phyloP scores from a whole-genome alignment of 2,113 vertebrate genomes.

The Campylorhamphus procurvoides region DNA sequence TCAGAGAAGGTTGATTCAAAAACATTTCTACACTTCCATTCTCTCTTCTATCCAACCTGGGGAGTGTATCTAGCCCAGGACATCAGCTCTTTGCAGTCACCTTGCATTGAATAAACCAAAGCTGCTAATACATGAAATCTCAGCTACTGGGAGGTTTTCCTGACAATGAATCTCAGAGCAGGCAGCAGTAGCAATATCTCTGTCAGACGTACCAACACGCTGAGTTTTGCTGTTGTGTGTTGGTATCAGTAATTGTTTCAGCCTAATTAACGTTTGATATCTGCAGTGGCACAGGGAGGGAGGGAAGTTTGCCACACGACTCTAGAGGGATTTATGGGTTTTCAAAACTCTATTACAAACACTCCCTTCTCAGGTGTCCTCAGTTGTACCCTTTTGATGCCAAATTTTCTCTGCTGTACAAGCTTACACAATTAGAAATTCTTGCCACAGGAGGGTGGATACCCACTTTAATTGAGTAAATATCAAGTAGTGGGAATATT shows the following conservation, averaged over 20 bases:
- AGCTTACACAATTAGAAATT: background rate
- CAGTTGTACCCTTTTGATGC: background rate
- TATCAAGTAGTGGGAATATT: background rate
- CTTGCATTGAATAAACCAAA: background rate
- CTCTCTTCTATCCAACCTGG: background rate
- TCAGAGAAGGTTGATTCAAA: background rate
- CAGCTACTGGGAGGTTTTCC: background rate
- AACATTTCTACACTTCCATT: background rate
- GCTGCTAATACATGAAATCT: too few species aligned
- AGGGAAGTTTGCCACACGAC: background rate
- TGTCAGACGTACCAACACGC: background rate
- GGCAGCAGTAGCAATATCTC: background rate
- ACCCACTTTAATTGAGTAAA: background rate
- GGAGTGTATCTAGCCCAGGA: background rate
- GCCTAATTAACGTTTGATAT: slow-evolving; percentile 13
- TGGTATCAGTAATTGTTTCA: background rate
- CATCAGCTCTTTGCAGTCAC: background rate
- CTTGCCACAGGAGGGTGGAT: background rate
- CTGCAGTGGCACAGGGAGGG: background rate
- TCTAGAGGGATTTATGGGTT: background rate
- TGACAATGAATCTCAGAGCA: fast-evolving
- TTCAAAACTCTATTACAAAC: slow-evolving; percentile 38
- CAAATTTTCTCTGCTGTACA: background rate
- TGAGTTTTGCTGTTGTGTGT: fast-evolving
- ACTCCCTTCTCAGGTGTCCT: background rate